Percentiles rank a stretch among this genome's conserved stretches.
Evolutionary conservation across 2,797 vertebrate genomes (phyloP).

Genomic region (Falco naumanni): DNA sequence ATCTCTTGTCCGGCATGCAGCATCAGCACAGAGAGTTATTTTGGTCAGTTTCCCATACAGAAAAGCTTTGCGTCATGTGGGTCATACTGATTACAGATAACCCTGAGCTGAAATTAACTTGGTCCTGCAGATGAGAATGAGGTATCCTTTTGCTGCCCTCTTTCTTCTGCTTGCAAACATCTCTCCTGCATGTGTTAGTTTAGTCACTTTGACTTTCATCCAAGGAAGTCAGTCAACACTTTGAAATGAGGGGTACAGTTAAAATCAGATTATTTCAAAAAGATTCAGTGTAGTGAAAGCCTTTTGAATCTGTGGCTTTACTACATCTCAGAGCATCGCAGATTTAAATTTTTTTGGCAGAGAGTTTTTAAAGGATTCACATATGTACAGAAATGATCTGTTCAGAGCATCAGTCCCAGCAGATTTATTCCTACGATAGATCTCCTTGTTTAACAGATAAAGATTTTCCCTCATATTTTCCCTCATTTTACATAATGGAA

Average conservation of each 20-base stretch:
- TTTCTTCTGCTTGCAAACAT: conserved; percentile 28
- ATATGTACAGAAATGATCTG: neutral
- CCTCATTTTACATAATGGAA: neutral
- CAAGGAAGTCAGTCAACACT: neutral
- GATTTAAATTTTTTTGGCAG: neutral
- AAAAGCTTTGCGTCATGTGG: neutral
- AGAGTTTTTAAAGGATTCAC: neutral
- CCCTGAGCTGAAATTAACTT: neutral
- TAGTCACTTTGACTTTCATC: neutral
- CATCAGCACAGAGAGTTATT: neutral
- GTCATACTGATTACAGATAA: neutral
- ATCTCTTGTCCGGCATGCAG: neutral
- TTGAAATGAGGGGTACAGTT: neutral
- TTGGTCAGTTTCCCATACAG: neutral
- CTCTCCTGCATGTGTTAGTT: neutral
- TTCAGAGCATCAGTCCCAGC: neutral
- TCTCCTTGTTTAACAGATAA: neutral
- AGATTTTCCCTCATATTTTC: neutral
- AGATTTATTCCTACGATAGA: neutral
- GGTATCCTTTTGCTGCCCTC: conserved; percentile 61
- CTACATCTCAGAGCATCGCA: neutral
- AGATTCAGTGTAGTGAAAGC: neutral
- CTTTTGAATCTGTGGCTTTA: neutral
- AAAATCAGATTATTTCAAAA: neutral
- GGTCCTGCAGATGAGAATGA: neutral